Percentiles rank a stretch among this genome's conserved stretches.
These are phyloP conservation scores for Biston betularia DNA, from an alignment of 2,888 invertebrate species.

Conservation along the genomic window DNA sequence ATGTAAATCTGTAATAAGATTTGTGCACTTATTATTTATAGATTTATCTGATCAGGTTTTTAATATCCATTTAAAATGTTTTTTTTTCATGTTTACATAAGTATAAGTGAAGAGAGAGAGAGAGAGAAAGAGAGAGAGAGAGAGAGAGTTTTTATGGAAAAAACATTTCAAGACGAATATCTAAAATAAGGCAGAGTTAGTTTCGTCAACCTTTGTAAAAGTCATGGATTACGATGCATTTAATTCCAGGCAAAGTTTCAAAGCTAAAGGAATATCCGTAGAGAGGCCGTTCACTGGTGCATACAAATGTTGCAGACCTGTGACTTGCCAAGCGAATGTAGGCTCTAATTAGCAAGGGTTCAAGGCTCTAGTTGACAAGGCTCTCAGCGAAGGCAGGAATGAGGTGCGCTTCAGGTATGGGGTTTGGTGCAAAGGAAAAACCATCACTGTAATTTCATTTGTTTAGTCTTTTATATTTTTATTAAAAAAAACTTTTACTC, in stretches of 20 bases:
- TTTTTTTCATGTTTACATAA: no score
- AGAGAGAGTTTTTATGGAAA: no score
- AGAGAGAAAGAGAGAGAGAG: no score
- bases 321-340: conserved; percentile 79
- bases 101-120: no score
- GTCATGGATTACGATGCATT: conserved; percentile 66
- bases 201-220: conserved; percentile 24
- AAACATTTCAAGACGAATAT: no score
- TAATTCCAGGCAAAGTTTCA: conserved; percentile 71
- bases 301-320: conserved; percentile 64
- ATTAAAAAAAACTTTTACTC: no score
- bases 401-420: conserved; percentile 64
- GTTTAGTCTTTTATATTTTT: neutral
- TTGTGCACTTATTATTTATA: no score
- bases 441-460: no score
- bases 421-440: conserved; percentile 50
- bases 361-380: conserved; percentile 71
- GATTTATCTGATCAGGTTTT: no score
- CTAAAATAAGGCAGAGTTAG: no score
- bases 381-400: conserved; percentile 54
- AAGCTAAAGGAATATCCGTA: conserved; percentile 67
- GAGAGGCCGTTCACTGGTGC: conserved; percentile 64
- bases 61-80: no score
- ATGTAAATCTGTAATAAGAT: no score
- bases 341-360: conserved; percentile 76